Evolutionary conservation across 2,888 invertebrate genomes (phyloP).

Genomic region (Drosophila paranaensis): DNA sequence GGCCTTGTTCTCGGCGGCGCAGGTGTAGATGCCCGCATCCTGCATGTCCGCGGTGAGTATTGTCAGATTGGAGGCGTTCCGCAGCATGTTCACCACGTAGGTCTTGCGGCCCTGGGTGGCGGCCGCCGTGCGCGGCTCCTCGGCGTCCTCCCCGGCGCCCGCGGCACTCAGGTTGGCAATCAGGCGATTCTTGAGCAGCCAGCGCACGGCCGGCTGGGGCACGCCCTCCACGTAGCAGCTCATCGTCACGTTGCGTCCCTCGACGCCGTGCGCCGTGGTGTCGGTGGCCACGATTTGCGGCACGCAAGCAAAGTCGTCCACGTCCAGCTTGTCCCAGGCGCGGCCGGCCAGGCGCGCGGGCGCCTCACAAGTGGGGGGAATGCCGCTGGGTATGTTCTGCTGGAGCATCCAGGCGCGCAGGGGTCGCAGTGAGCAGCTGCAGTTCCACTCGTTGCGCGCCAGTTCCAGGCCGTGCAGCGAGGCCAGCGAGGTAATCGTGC

Average conservation of each 20-base stretch:
- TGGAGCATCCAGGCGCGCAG: conserved; percentile 92
- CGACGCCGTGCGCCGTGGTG: conserved; percentile 88
- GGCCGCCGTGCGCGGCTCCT: conserved; percentile 82
- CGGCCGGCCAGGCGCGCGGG: conserved; percentile 88
- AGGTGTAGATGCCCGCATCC: conserved; percentile 91
- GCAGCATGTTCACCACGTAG: conserved; percentile 88
- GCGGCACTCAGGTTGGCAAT: conserved; percentile 87
- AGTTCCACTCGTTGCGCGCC: conserved; percentile 93
- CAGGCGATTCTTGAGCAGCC: conserved; percentile 89
- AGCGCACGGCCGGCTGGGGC: conserved; percentile 90
- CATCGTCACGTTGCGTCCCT: conserved; percentile 90
- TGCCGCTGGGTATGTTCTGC: conserved; percentile 90
- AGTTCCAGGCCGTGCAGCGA: conserved; percentile 91
- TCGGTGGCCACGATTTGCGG: conserved; percentile 89
- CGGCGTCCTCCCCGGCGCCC: conserved; percentile 69
- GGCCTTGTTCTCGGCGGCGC: conserved; percentile 92
- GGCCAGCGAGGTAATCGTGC: conserved; percentile 88
- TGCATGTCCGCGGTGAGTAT: conserved; percentile 90
- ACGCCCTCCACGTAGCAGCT: conserved; percentile 89
- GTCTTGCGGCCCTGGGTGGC: conserved; percentile 86
- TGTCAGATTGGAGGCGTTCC: conserved; percentile 90
- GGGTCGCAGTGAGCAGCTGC: conserved; percentile 90
- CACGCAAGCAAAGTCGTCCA: conserved; percentile 92
- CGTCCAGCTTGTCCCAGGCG: conserved; percentile 90
- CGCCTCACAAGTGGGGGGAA: conserved; percentile 89